phyloP scores from a whole-genome alignment of 2,888 invertebrate genomes.

The Galerucella calmariensis region DNA sequence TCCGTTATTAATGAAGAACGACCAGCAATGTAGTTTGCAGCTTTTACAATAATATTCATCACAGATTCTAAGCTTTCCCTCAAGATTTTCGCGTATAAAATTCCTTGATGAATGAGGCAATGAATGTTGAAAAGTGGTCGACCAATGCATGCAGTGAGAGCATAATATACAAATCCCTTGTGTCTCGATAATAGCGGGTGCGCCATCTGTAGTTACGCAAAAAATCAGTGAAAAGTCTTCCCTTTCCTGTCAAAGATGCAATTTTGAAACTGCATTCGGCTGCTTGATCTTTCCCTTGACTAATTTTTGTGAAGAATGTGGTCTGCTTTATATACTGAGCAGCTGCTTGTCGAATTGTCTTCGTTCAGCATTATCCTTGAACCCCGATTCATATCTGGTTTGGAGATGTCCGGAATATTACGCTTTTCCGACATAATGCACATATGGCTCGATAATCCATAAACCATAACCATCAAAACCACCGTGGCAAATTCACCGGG shows the following conservation, averaged over 20 bases:
- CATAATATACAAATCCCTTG: not conserved
- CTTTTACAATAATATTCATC: not conserved
- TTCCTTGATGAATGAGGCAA: not conserved
- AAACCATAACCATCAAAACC: too few relatives aligned
- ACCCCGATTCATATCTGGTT: too few relatives aligned
- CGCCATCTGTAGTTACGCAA: not conserved
- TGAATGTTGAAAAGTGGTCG: not conserved
- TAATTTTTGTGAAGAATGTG: too few relatives aligned
- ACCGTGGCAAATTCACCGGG: too few relatives aligned
- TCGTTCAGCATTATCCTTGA: too few relatives aligned
- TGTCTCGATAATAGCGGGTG: not conserved
- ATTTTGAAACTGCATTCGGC: too few relatives aligned
- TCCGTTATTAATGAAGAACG: not conserved
- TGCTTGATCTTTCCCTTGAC: too few relatives aligned
- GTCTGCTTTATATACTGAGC: too few relatives aligned
- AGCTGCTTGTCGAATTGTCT: too few relatives aligned
- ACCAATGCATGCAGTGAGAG: not conserved
- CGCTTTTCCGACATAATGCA: too few relatives aligned
- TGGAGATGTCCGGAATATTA: too few relatives aligned
- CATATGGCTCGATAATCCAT: too few relatives aligned
- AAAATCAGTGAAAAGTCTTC: not conserved
- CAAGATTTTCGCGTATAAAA: not conserved
- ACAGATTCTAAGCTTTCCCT: not conserved
- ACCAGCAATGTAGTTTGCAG: not conserved
- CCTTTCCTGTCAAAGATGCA: not conserved